phyloP scores from a whole-genome alignment of 2,797 vertebrate species.

The Hoplostethus atlanticus region DNA sequence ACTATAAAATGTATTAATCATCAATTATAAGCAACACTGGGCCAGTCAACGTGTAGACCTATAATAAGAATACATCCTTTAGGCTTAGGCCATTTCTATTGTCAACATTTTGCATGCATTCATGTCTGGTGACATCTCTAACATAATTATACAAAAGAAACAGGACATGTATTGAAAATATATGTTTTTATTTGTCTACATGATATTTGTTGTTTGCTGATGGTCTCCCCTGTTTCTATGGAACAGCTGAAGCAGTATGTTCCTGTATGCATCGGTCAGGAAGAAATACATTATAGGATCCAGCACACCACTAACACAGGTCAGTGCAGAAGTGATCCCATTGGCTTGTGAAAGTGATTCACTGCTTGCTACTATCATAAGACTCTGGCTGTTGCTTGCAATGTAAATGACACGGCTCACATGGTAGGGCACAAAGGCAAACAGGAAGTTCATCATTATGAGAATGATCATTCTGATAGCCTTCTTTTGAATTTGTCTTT shows the following conservation, averaged over 20 bases:
- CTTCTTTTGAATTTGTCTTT: slow-evolving; percentile 65
- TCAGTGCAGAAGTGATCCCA: slow-evolving; percentile 82
- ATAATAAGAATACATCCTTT: too few relatives aligned
- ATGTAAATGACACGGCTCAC: slow-evolving; percentile 81
- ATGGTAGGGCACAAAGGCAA: slow-evolving; percentile 84
- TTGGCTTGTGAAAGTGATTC: slow-evolving; percentile 66
- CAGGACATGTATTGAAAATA: background rate
- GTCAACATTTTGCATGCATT: too few relatives aligned
- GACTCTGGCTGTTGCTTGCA: background rate
- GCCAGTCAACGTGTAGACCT: too few relatives aligned
- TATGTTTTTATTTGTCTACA: background rate
- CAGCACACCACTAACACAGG: slow-evolving; percentile 79
- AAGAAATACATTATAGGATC: slow-evolving; percentile 86
- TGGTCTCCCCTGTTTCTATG: slow-evolving; percentile 42
- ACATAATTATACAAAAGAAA: too few relatives aligned
- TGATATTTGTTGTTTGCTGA: slow-evolving; percentile 12
- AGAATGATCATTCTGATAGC: slow-evolving; percentile 79
- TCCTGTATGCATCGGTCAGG: slow-evolving; percentile 73
- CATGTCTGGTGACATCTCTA: too few relatives aligned
- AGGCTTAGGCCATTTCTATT: too few relatives aligned
- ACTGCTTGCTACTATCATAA: background rate
- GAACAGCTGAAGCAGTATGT: slow-evolving; percentile 67
- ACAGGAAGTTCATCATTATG: slow-evolving; percentile 78
- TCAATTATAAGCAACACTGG: too few relatives aligned
- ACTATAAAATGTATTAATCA: too few relatives aligned